Percentiles rank a stretch among this genome's conserved stretches.
Evolutionary conservation across 2,113 vertebrate species (phyloP).

Genomic region (Ivindomyrus marchei): DNA sequence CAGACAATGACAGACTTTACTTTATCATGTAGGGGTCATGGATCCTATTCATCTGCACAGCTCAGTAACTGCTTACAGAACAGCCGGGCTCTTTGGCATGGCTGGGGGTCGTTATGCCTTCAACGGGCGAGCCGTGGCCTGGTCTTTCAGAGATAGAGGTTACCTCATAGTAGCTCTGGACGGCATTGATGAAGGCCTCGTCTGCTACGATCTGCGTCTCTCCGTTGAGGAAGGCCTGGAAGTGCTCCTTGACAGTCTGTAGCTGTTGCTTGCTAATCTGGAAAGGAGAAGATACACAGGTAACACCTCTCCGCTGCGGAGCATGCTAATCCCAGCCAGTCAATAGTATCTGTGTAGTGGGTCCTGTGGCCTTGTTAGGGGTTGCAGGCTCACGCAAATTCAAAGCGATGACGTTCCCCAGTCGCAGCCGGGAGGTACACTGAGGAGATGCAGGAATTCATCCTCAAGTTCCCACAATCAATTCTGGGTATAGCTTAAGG

Average conservation of each 20-base stretch:
- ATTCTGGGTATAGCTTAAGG: not conserved
- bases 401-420: not conserved
- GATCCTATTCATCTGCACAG: not conserved
- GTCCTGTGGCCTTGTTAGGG: not conserved
- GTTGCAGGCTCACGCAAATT: not conserved
- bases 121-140: not conserved
- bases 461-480: not conserved
- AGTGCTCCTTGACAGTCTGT: constrained; percentile 92
- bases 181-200: constrained; percentile 96
- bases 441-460: not conserved
- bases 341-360: not conserved
- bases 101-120: not conserved
- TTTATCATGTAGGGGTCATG: not conserved
- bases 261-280: constrained; percentile 96
- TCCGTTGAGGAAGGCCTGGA: constrained; percentile 91
- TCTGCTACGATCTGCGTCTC: constrained; percentile 98
- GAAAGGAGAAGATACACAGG: constrained; percentile 17
- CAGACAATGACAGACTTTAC: not conserved
- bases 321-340: not conserved
- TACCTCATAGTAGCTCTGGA: constrained; percentile 98
- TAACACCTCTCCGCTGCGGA: not conserved
- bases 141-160: constrained; percentile 25
- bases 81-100: not conserved
- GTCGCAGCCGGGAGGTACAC: not conserved
- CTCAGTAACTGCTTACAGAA: not conserved